phyloP scores from a whole-genome alignment of 2,113 vertebrate species.

The Chiloscyllium plagiosum region DNA sequence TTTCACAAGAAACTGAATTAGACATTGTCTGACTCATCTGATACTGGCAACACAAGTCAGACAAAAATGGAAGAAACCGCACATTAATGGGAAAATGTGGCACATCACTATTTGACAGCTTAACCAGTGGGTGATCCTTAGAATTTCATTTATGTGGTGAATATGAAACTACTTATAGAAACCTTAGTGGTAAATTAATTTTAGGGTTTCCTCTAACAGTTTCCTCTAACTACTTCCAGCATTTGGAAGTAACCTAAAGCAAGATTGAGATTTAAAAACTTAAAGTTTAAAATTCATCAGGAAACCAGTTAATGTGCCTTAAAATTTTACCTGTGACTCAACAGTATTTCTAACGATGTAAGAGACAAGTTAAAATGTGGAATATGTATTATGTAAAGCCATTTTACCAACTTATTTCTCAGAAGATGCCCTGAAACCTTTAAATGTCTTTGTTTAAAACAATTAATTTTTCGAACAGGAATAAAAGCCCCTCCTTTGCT shows the following conservation, averaged over 20 bases:
- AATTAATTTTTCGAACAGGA: not conserved
- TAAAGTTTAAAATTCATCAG: not conserved
- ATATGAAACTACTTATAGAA: not conserved
- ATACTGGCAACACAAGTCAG: not conserved
- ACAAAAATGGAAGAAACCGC: not conserved
- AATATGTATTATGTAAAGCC: not conserved
- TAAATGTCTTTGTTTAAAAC: not conserved
- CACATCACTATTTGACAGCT: not conserved
- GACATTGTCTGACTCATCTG: not conserved
- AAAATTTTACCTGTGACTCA: not conserved
- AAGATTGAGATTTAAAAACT: constrained; percentile 1
- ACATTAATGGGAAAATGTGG: not conserved
- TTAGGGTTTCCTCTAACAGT: too few relatives aligned
- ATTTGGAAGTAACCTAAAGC: not conserved
- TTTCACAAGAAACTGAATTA: not conserved
- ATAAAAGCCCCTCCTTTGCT: not conserved
- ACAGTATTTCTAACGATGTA: not conserved
- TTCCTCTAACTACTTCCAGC: not conserved
- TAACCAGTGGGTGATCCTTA: not conserved
- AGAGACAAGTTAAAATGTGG: not conserved
- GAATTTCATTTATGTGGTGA: not conserved
- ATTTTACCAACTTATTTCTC: not conserved
- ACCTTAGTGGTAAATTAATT: too few relatives aligned
- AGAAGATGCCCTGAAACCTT: not conserved
- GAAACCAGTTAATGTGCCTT: not conserved